Evolutionary conservation across 2,113 vertebrate genomes (phyloP), one percentile per base, ranked within the genome.

Genomic region (Indicator maculatus): DNA sequence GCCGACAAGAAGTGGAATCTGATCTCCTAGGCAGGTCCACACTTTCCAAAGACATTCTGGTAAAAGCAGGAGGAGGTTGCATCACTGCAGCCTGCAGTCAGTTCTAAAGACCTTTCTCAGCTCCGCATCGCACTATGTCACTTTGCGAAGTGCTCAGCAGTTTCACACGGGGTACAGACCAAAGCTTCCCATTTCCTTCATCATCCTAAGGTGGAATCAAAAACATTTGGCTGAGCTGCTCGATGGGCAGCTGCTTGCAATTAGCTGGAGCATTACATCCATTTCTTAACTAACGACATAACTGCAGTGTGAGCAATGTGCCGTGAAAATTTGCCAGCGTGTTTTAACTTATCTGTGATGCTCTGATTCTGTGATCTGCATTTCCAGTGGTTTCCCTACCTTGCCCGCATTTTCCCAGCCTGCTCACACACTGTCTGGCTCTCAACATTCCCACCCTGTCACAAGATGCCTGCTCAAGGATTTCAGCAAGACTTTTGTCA

Each of bases 161-260:
- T 89, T 89, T 96, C 95, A 89, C 79, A 79, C 60, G 36, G 91
- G 91, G 86, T 65, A 87, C 86, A 87, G 86, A 86, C 90, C 96
- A 83, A 83, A 88, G 89, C 93, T 96, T 90, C 94, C 95, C 84
- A 13, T 97, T 97, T 96, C 81, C 97, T 96, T 96, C 97, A 97
- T 96, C 93, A 89, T 94, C 91, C 59, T 64, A 26, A 71, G 67
- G 66, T 86, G 72, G 93, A 98, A 98, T 97, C 96, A 97, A 97
- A 97, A 98, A 93, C 97, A 97, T 85, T 97, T 97, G 97, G 93
- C 95, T 86, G 94, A 93, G 81, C 92, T 86, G 95, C 91, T 90
- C 95, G 96, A 97, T 85, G 93, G 83, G 86, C 97, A 98, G 97
- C 98, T 98, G 98, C 87, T 98, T 97, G 75, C 96, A 97, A 97